Evolutionary conservation across 2,113 vertebrate genomes (phyloP), one percentile per base, ranked within the genome.

Genomic region (Coregonus clupeaformis): DNA sequence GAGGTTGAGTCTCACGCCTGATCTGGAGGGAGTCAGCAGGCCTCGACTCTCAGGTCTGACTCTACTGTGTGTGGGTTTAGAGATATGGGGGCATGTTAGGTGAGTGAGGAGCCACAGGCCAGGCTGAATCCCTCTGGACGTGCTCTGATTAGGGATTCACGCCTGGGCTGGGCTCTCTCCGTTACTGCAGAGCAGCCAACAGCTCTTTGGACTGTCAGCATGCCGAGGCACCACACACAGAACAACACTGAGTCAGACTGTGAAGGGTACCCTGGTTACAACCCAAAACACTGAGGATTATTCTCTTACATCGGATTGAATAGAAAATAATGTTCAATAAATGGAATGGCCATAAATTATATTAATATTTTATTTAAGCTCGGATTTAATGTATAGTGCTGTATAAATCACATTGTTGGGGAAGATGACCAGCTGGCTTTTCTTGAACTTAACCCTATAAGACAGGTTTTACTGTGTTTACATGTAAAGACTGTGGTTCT

Each of bases 361-460:
- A 20, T 68, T 14, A 24, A 20, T 18, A 32, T 60, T 45, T 45
- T 5, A 59, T 45, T 7, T 45, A 4, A 66, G 24, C 47, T 57
- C 2, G 25, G 30, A 59, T 55, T 27, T 55, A 36, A 47, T 22
- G 13, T 57, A 68, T 55, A n/a, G 67, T 59, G 66, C 27, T 52
- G 22, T 36, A 9, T 52, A 57, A 55, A 75, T 68, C n/a, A 67
- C 45, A 16, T 63, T 72, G 59, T 57, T 32, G 11, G 1, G 16
- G 32, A 55, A 59, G 55, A 30, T 68, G 70, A 29, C 42, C 55
- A 42, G 76, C 36, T 68, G 63, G 59, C 52, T 32, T 68, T 57
- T n/a, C 63, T 29, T 65, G 60, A 72, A 64, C 25, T 59, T 59
- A 59, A 73, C 67, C 18, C 42, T 69, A 30, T 70, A 74, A 73